Evolutionary conservation across 2,797 vertebrate genomes (phyloP), one percentile per base, ranked within the genome.

Genomic region (Falco columbarius): DNA sequence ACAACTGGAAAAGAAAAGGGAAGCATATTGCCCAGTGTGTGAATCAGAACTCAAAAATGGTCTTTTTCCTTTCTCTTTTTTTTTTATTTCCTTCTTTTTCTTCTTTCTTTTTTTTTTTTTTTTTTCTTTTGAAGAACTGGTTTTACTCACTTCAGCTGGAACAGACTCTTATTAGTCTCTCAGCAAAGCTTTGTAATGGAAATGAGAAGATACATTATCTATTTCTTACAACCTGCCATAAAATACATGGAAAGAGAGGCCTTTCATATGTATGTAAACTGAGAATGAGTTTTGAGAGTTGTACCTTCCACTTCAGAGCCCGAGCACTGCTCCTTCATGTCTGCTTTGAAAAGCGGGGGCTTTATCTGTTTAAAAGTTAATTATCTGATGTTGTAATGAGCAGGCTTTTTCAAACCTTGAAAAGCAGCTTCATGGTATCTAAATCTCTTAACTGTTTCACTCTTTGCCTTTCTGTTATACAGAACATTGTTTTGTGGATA

Each of bases 111-210:
- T 52, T 58, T 73, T 15, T 58, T 73, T 15, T 21, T n/a, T 4
- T 19, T 6, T 3, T 74, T 65, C 72, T 81, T 95, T 94, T 88
- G 85, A 95, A 96, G 94, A 94, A 86, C 87, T 91, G 80, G 91
- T 95, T 90, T 94, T 93, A 86, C 95, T 70, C 83, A 76, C 59
- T 95, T 87, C 30, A 92, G 65, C 68, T 94, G 81, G 46, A 93
- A 51, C 49, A 77, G 70, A 27, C 44, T 81, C 65, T 80, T 75
- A 62, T 34, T 84, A 92, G 58, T 62, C 56, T 90, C 81, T 80
- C 72, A 88, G 66, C 58, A 83, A 49, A 94, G 77, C 92, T 97
- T 96, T 97, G 89, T 97, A 92, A 96, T 97, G 95, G 90, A 97
- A 96, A 97, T 92, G 21, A 95, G 74, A 86, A 80, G 56, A 90